Evolutionary conservation across 2,888 invertebrate genomes (phyloP), one percentile per base, ranked within the genome.

Genomic region (Epirrita christyi): DNA sequence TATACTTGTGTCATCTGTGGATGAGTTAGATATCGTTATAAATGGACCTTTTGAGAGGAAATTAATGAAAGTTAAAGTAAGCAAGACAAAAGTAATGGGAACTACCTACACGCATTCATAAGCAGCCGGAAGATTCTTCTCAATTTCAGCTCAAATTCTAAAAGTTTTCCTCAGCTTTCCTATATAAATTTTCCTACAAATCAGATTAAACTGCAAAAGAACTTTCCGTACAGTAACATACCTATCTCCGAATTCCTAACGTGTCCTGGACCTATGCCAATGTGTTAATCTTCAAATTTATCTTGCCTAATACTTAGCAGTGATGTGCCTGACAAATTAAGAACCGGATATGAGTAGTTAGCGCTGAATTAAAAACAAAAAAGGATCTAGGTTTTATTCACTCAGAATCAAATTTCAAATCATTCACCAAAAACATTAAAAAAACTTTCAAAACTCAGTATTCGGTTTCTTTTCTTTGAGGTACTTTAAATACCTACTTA

Each of bases 261-360:
- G 79, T 77, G 78, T 77, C 70, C 69, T 87, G 88, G 88, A 83
- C 63, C 68, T 37, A 56, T 66, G 85, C 87, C 86, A 87, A 73
- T 62, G 64, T 55, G 64, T 69, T 69, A 71, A 73, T 75, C 72
- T 70, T 58, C 71, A 67, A 67, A 70, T 70, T 73, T 68, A 72
- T 73, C 68, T 71, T 62, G 63, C 65, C 65, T 61, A 68, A 46
- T 59, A 49, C 49, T 48, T n/a, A 8, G n/a, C n/a, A 59, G 59
- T 43, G 59, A 42, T 59, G 59, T 46, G 46, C 42, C 21, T 21
- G 21, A 45, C 8, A 41, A 41, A 41, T 9, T 21, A 21, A 9
- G 21, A 6, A 11, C n/a, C n/a, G 36, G 11, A n/a, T 36, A 32
- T 6, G n/a, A 11, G 2, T 36, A 36, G 8, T 5, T 21, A 21